Percentiles rank a stretch among this genome's conserved stretches.
Conservation (phyloP, 2,888 invertebrate genomes). For the Cinara cedri region DNA sequence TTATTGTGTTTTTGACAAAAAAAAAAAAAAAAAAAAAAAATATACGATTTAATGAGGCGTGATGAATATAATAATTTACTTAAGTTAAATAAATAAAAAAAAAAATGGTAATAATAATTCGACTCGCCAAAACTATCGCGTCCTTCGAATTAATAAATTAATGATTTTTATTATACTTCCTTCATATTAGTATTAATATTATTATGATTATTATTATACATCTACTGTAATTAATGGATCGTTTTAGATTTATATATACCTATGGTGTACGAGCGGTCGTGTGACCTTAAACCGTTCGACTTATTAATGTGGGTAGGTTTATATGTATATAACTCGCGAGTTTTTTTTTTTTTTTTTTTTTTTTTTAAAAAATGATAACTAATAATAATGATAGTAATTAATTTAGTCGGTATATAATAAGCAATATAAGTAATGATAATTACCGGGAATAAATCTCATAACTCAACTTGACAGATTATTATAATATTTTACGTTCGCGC, state of each 20-base stretch:
- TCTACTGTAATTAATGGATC: conserved; percentile 40
- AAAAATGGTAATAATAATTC: conserved; percentile 2
- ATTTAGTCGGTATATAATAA: too few relatives aligned
- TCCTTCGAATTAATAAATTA: conserved; percentile 43
- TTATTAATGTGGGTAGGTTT: not conserved
- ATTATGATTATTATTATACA: too few relatives aligned
- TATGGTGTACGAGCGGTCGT: too few relatives aligned
- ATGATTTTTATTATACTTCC: conserved; percentile 34
- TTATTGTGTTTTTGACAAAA: too few relatives aligned
- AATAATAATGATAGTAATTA: conserved; percentile 36
- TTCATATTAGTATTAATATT: not conserved
- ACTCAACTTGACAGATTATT: not conserved
- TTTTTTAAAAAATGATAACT: conserved; percentile 48
- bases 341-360: conserved; percentile 20
- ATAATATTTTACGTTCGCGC: too few relatives aligned
- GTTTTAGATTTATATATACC: conserved; percentile 46
- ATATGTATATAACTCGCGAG: too few relatives aligned
- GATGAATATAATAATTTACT: conserved; percentile 8
- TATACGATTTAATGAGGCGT: not conserved
- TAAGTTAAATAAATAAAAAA: not conserved
- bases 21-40: too few relatives aligned
- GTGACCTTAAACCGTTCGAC: conserved; percentile 40
- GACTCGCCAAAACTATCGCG: conserved; percentile 23
- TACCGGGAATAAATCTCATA: conserved; percentile 10
- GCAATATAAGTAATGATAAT: conserved; percentile 7